These are phyloP conservation scores for Steinernema carpocapsae DNA, from an alignment of 2,888 invertebrate genomes.

Conservation along the genomic window DNA sequence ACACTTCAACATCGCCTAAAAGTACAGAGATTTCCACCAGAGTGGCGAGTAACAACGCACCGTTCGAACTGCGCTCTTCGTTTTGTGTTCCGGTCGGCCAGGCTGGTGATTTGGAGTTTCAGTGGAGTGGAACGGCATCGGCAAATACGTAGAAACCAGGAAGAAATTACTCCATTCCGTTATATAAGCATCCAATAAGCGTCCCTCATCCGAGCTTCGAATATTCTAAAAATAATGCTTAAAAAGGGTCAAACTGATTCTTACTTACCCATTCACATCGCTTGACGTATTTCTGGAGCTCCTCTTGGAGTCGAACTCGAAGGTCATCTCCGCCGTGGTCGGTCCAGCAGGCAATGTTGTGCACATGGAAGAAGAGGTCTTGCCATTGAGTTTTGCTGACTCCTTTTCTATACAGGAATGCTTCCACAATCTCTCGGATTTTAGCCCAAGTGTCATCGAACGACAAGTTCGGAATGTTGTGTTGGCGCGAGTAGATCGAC, in stretches of 20 bases:
- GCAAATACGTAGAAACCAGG: conserved; percentile 89
- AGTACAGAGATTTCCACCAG: background rate
- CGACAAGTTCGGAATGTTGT: background rate
- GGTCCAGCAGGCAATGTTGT: conserved; percentile 95
- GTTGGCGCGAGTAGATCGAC: background rate
- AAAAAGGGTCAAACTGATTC: no score
- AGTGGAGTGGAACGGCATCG: conserved; percentile 62
- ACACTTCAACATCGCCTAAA: conserved; percentile 90
- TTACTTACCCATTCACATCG: conserved; percentile 50
- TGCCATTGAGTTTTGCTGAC: conserved; percentile 96
- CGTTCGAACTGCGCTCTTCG: conserved; percentile 26
- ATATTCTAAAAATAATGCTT: conserved; percentile 75
- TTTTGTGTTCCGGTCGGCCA: background rate
- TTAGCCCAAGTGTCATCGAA: background rate
- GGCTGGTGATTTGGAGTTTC: background rate
- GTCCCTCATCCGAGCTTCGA: conserved; percentile 90
- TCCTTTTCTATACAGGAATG: background rate
- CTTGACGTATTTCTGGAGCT: conserved; percentile 54
- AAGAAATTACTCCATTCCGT: conserved; percentile 98
- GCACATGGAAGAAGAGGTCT: conserved; percentile 75
- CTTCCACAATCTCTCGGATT: conserved; percentile 26
- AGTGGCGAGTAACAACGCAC: background rate
- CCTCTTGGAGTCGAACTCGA: conserved; percentile 45
- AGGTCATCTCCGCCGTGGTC: conserved; percentile 78
- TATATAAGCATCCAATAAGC: conserved; percentile 92